Evolutionary conservation across 2,113 vertebrate species (phyloP), one percentile per base, ranked within the genome.

Genomic region (Chrysemys picta): DNA sequence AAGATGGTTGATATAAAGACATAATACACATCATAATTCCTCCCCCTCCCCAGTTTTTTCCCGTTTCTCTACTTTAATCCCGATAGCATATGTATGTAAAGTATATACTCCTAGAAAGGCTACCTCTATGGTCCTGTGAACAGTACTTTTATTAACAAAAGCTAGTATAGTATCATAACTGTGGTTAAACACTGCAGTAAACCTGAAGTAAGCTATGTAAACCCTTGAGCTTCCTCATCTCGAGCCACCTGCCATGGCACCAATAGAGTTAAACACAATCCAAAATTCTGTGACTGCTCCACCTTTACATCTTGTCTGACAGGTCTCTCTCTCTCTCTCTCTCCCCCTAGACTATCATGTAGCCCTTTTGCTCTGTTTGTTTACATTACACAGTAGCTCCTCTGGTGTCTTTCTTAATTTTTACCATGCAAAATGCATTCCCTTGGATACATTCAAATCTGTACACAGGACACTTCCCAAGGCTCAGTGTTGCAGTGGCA

Each of bases 311-410:
- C 91, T 95, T 62, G 65, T 92, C 95, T 94, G 94, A 89, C 96
- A 96, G 87, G 14, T 65, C 7, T 29, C 53, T 29, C 31, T 65
- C 45, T 49, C 94, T 96, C 82, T 89, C 90, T 95, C 53, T 29
- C 59, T 35, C 31, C 27, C 93, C 79, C 83, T 93, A 86, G 80
- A 93, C 65, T 96, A 94, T 93, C 94, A 95, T 93, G 94, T 94
- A 97, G 95, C 84, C 93, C 91, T 97, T 97, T 97, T 92, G 89
- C 93, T 98, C 92, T 98, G 97, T 97, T 96, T 97, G 93, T 96
- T 98, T 94, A 69, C 69, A 97, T 97, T 96, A 94, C 89, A 87
- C 88, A 96, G 88, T 88, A 94, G 89, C 92, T 94, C 93, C 92
- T 95, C 92, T 90, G 80, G 92, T 88, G 96, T 95, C 95, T 97